Evolutionary conservation across 1,140 invertebrate species (phyloP).

Genomic region (Chionoecetes opilio): DNA sequence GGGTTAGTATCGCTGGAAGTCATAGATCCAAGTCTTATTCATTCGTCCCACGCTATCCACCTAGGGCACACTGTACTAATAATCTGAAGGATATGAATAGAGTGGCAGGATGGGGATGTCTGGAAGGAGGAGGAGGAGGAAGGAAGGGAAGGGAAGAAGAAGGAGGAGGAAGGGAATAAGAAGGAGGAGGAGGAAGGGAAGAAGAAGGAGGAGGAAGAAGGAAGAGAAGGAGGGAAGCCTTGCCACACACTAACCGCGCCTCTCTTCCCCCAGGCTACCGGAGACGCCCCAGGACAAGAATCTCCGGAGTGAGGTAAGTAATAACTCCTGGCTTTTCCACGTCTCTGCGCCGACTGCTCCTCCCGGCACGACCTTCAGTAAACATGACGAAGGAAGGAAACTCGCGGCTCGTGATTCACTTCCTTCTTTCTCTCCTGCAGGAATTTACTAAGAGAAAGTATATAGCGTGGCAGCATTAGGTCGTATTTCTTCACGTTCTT

Average conservation of each 20-base stretch:
- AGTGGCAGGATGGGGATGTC: neutral
- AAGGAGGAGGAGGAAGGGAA: too few species aligned
- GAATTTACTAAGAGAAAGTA: neutral
- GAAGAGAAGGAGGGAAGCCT: neutral
- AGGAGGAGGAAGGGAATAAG: too few species aligned
- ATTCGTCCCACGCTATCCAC: neutral
- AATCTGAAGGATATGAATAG: neutral
- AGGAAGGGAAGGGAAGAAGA: neutral
- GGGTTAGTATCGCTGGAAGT: neutral
- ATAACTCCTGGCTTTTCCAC: neutral
- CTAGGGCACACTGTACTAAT: neutral
- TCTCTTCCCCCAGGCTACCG: neutral
- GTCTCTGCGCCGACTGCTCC: neutral
- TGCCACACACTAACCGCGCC: neutral
- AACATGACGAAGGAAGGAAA: neutral
- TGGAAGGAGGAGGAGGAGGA: neutral
- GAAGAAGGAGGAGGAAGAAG: too few species aligned
- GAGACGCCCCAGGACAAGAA: neutral
- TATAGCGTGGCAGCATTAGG: neutral
- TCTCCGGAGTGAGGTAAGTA: constrained; percentile 17
- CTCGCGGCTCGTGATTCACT: neutral
- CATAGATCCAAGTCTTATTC: neutral
- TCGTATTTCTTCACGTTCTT: neutral
- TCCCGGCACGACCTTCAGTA: neutral
- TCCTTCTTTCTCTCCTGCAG: neutral